Percentiles rank a stretch among this genome's conserved stretches.
Evolutionary conservation across 2,888 invertebrate species (phyloP).

Genomic region (Uloborus plumipes): DNA sequence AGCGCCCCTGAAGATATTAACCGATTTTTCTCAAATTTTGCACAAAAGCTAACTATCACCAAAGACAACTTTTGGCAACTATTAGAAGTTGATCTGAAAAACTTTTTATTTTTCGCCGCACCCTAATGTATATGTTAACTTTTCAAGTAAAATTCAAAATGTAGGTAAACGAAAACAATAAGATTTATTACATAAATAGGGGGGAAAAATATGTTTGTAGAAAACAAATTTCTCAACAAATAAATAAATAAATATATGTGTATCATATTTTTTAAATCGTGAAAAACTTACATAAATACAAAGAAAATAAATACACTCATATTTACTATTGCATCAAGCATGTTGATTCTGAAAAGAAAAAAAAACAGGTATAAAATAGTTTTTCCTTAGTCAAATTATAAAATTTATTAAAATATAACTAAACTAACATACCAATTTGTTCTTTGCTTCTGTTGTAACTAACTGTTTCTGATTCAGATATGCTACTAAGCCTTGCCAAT

Average conservation of each 20-base stretch:
- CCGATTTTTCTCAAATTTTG: no score
- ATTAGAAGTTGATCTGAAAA: no score
- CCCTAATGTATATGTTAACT: no score
- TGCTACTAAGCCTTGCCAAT: slow-evolving; percentile 31
- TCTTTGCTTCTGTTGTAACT: slow-evolving; percentile 31
- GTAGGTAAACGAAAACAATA: no score
- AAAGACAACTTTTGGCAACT: no score
- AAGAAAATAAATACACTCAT: background rate
- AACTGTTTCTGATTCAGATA: slow-evolving; percentile 19
- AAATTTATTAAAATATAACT: background rate
- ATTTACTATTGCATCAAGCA: slow-evolving; percentile 29
- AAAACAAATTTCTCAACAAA: background rate
- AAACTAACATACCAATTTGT: slow-evolving; percentile 25
- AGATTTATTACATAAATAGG: background rate
- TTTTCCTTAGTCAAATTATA: background rate
- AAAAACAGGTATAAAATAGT: background rate
- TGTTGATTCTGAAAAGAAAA: slow-evolving; percentile 31
- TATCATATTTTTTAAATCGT: no score
- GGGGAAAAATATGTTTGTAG: background rate
- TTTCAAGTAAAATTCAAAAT: no score
- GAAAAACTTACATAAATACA: background rate
- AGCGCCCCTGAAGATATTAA: no score
- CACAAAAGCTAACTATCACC: no score
- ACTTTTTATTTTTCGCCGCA: no score
- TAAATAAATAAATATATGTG: slow-evolving; percentile 7